phyloP scores from a whole-genome alignment of 1,140 invertebrate species.

The Ostrea edulis region DNA sequence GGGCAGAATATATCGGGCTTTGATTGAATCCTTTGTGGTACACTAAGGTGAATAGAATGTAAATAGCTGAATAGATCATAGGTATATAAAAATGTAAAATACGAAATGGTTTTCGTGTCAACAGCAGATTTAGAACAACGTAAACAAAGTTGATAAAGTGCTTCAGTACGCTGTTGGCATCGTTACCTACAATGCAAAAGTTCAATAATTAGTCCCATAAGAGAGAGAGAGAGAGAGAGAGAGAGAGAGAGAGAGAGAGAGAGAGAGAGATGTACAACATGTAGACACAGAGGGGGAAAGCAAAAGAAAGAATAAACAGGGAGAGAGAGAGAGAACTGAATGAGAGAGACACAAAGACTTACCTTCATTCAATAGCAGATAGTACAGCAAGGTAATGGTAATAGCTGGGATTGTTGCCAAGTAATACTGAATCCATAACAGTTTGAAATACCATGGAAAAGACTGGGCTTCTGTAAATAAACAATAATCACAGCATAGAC shows the following conservation, averaged over 20 bases:
- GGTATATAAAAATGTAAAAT: conserved; percentile 20
- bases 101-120: conserved; percentile 16
- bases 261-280: neutral
- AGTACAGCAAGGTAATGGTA: neutral
- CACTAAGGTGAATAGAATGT: neutral
- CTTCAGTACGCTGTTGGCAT: neutral
- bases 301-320: neutral
- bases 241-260: neutral
- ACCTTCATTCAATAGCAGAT: neutral
- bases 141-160: neutral
- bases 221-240: neutral
- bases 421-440: neutral
- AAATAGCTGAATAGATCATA: neutral
- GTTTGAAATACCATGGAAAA: neutral
- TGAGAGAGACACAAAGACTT: neutral
- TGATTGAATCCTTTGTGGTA: conserved; percentile 2
- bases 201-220: neutral
- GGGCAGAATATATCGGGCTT: neutral
- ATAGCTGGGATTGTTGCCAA: neutral
- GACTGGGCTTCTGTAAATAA: neutral
- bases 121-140: neutral
- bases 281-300: neutral
- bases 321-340: neutral
- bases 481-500: neutral
- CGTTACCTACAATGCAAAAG: neutral